A percentile compares a stretch with the other conserved stretches of the same genome.
Evolutionary conservation across 1,140 invertebrate genomes (phyloP).

Genomic region (Aphis gossypii): DNA sequence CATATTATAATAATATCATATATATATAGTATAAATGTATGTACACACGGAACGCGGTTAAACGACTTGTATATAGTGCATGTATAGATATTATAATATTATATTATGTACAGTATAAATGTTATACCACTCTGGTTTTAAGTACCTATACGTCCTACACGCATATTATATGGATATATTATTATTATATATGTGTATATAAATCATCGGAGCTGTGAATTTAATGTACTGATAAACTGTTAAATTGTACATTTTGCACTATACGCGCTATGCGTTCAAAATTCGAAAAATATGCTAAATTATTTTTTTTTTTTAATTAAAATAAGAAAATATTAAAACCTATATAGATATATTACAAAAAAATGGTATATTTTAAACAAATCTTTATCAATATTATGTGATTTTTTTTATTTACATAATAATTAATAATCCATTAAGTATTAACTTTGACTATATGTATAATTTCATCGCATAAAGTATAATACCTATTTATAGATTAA

Average conservation of each 20-base stretch:
- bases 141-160: neutral
- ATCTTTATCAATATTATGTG: neutral
- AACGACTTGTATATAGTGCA: neutral
- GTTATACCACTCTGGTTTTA: neutral
- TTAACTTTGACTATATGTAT: neutral
- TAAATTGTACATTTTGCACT: neutral
- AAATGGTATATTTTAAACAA: neutral
- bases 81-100: too few species aligned
- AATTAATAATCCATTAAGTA: neutral
- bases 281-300: neutral
- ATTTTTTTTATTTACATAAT: neutral
- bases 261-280: neutral
- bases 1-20: neutral
- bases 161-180: neutral
- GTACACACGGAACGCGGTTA: neutral
- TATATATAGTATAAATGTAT: neutral
- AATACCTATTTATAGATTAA: neutral
- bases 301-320: neutral
- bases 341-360: neutral
- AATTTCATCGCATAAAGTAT: neutral
- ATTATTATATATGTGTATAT: neutral
- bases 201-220: neutral
- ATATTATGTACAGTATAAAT: neutral
- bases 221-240: neutral
- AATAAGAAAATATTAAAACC: neutral